phyloP scores from a whole-genome alignment of 35 echinoderm and acorn worm species.

The Ophioderma brevispina region DNA sequence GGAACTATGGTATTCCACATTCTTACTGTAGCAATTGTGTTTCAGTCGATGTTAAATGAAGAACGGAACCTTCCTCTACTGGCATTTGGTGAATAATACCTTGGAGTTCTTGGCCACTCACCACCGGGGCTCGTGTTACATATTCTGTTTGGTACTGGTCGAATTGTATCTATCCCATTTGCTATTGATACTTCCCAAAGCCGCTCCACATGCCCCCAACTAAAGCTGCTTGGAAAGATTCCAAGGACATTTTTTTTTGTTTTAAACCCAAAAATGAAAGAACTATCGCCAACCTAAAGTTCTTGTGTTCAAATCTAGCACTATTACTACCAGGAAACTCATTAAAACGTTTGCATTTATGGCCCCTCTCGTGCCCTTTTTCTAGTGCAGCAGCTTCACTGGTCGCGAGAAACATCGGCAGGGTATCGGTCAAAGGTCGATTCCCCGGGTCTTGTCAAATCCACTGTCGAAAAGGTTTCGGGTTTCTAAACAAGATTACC shows the following conservation, averaged over 20 bases:
- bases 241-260: conserved; percentile 63
- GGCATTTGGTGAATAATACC: conserved; percentile 37
- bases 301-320: not conserved
- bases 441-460: no score
- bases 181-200: conserved; percentile 40
- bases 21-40: no score
- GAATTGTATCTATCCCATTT: not conserved
- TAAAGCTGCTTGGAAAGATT: conserved; percentile 82
- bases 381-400: not conserved
- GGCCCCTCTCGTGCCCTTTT: no score
- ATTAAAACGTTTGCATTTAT: no score
- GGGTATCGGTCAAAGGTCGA: not conserved
- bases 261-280: not conserved
- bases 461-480: no score
- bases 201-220: conserved; percentile 56
- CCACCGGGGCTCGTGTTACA: not conserved
- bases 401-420: not conserved
- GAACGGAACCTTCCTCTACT: conserved; percentile 59
- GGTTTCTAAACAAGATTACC: no score
- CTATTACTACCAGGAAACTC: not conserved
- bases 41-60: conserved; percentile 65
- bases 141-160: conserved; percentile 13
- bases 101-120: conserved; percentile 19
- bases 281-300: not conserved
- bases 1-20: no score